Base-by-base conservation (phyloP, 2,797 vertebrate species). In the Sebastes wilsoni region DNA sequence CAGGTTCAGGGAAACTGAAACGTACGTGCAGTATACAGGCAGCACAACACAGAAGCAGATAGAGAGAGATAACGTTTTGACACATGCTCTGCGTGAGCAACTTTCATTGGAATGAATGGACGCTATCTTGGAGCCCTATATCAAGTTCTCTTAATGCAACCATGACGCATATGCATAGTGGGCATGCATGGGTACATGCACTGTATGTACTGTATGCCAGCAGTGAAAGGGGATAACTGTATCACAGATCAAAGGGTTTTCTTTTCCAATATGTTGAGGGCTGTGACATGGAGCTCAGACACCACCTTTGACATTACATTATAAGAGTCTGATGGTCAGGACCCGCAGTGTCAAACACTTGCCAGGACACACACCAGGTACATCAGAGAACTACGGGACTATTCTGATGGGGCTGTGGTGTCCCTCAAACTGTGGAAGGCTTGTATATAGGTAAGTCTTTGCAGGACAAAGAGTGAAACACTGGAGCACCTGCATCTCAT, bases 401-500 rank as follows among this genome's bases (percentile, higher is more conserved):
- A 18, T 42, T 38, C 22, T 14, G n/a, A 13, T 14, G 49, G 34
- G 38, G 25, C 62, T 49, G 28, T 14, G 32, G 7, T 76, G 55
- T 65, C 49, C 10, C 28, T 80, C 52, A 66, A 38, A 61, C 65
- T 38, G 22, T 6, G 25, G 18, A 5, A 59, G 2, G 13, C 14
- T 55, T 65, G 18, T 59, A 7, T 36, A 22, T 10, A 59, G n/a
- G 16, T 46, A 68, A 49, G 25, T 52, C 58, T 68, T 66, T 60
- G 38, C 16, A 71, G 6, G 23, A 84, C 46, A 77, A 65, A 56
- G 20, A 81, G 75, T 49, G 27, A 89, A 78, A 76, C 16, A n/a
- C 8, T 67, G 65, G 36, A 84, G 74, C n/a, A 83, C 59, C 20
- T 74, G 64, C 42, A 72, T 85, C 77, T 87, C 83, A 84, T 90